Conservation (phyloP, 2,888 invertebrate species). For the Hypomecis punctinalis region DNA sequence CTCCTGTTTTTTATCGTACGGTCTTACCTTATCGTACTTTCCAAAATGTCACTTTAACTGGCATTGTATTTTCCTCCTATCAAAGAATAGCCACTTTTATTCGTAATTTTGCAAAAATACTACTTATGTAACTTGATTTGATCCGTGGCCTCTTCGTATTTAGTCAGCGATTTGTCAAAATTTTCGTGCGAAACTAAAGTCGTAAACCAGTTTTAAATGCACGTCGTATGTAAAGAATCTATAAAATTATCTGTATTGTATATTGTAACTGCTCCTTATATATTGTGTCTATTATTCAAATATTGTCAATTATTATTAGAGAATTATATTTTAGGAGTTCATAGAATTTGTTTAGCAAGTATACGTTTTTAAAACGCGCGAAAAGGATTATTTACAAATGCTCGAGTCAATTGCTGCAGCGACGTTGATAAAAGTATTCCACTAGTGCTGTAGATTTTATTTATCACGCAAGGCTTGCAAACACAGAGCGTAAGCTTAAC, state of each 20-base stretch:
- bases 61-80: no score
- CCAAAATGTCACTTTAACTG: no score
- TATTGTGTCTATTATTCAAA: slow-evolving; percentile 12
- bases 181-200: background rate
- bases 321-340: slow-evolving; percentile 6
- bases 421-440: slow-evolving; percentile 20
- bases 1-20: no score
- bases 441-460: slow-evolving; percentile 10
- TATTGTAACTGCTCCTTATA: background rate
- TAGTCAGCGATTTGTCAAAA: no score
- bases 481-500: background rate
- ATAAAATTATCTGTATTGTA: background rate
- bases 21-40: no score
- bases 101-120: no score
- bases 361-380: slow-evolving; percentile 9
- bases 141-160: no score
- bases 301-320: slow-evolving; percentile 21
- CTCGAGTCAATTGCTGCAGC: slow-evolving; percentile 22
- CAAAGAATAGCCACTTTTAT: no score
- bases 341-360: slow-evolving; percentile 6
- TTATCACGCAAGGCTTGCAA: slow-evolving; percentile 3
- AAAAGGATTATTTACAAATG: slow-evolving; percentile 15
- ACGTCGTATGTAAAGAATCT: background rate
- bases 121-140: no score
- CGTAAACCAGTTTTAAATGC: background rate